phyloP scores from a whole-genome alignment of 2,113 vertebrate species.

The Mixornis gularis region DNA sequence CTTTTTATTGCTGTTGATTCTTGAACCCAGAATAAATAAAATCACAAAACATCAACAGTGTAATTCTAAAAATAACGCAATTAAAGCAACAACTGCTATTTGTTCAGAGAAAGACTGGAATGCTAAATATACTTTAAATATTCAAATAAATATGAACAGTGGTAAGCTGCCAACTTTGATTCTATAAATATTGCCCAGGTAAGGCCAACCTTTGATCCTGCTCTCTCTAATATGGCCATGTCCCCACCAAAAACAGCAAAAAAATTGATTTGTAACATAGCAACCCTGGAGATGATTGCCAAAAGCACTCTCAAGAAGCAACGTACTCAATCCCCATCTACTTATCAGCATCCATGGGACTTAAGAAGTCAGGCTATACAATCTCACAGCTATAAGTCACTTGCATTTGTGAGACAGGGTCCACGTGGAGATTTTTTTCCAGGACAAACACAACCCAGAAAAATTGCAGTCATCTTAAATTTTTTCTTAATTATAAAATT shows the following conservation, averaged over 20 bases:
- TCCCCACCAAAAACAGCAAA: not conserved
- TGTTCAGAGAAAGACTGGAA: not conserved
- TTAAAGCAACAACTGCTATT: not conserved
- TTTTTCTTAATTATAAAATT: not conserved
- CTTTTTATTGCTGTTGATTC: not conserved
- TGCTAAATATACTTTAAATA: not conserved
- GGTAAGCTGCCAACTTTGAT: not conserved
- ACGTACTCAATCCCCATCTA: not conserved
- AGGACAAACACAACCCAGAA: not conserved
- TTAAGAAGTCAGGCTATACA: not conserved
- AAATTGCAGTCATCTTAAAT: not conserved
- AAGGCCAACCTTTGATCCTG: not conserved
- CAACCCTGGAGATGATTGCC: not conserved
- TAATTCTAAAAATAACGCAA: not conserved
- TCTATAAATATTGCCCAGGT: not conserved
- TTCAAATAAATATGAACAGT: rapidly evolving
- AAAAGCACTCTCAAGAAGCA: not conserved
- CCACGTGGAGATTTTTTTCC: rapidly evolving
- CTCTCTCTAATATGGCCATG: not conserved
- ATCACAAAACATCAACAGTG: rapidly evolving
- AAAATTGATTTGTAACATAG: not conserved
- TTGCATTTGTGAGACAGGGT: not conserved
- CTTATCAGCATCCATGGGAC: not conserved
- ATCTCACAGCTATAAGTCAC: not conserved
- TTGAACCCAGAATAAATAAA: not conserved